Conservation (phyloP, 2,888 invertebrate genomes). For the Priapulus caudatus region DNA sequence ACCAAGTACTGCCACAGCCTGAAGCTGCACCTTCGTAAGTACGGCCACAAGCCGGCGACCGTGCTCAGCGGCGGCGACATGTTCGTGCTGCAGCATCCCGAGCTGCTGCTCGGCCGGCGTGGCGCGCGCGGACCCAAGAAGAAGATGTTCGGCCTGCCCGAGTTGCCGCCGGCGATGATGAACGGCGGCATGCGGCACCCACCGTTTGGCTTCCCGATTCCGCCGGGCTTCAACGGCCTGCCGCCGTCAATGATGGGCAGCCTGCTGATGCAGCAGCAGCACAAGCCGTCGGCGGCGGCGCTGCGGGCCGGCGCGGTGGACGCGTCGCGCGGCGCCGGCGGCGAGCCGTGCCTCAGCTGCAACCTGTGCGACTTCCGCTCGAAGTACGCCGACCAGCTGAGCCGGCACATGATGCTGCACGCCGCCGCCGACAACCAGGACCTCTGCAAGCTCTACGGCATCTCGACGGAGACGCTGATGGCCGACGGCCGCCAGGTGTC, state of each 20-base stretch:
- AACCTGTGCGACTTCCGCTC: conserved; percentile 37
- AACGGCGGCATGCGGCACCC: not conserved
- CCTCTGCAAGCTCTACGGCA: conserved; percentile 32
- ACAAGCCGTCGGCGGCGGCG: conserved; percentile 22
- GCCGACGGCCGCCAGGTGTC: conserved; percentile 16
- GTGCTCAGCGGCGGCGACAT: conserved; percentile 52
- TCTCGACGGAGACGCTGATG: conserved; percentile 28
- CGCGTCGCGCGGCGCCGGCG: conserved; percentile 10
- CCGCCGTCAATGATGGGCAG: not conserved
- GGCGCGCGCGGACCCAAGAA: not conserved
- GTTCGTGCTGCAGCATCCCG: not conserved
- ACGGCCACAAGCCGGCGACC: conserved; percentile 76
- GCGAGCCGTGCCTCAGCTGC: conserved; percentile 29
- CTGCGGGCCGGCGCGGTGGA: conserved; percentile 17
- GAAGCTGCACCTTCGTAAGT: conserved; percentile 84
- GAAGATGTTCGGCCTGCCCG: not conserved
- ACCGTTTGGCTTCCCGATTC: not conserved
- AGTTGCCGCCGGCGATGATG: not conserved
- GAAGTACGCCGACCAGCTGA: conserved; percentile 31
- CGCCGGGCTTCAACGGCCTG: not conserved
- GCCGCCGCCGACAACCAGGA: conserved; percentile 34
- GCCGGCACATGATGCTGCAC: conserved; percentile 38
- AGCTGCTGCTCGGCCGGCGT: not conserved
- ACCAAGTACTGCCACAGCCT: conserved; percentile 97
- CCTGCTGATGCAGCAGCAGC: conserved; percentile 10